These are phyloP conservation scores for Leucopsar rothschildi DNA, from an alignment of 2,113 vertebrate species.

Conservation along the genomic window DNA sequence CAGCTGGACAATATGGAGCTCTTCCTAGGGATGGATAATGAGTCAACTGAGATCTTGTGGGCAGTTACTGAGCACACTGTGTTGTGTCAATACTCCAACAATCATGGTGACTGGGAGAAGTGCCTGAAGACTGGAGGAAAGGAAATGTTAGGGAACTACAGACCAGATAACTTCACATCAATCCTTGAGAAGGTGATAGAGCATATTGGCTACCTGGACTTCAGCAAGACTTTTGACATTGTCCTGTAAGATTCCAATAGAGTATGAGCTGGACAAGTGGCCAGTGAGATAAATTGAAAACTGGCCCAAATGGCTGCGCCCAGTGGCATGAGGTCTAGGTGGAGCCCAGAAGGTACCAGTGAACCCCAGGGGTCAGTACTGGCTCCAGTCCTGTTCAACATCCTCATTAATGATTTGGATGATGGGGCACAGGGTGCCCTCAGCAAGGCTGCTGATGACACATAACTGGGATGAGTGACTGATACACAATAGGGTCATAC, in stretches of 20 bases:
- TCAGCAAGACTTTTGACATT: not conserved
- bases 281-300: not conserved
- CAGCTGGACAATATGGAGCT: not conserved
- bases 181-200: not conserved
- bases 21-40: not conserved
- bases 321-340: not conserved
- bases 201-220: not conserved
- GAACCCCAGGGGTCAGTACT: not conserved
- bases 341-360: not conserved
- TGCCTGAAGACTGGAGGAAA: not conserved
- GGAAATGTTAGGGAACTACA: not conserved
- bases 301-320: accelerated
- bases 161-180: not conserved
- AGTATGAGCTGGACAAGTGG: not conserved
- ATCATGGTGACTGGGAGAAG: not conserved
- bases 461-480: not conserved
- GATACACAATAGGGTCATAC: not conserved
- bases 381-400: not conserved
- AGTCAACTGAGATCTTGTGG: not conserved
- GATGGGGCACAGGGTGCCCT: not conserved
- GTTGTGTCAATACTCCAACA: not conserved
- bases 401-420: not conserved
- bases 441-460: not conserved
- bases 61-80: not conserved
- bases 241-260: not conserved